These are phyloP conservation scores for Drosophila flavopinicola DNA, from an alignment of 2,888 invertebrate genomes.

Conservation along the genomic window DNA sequence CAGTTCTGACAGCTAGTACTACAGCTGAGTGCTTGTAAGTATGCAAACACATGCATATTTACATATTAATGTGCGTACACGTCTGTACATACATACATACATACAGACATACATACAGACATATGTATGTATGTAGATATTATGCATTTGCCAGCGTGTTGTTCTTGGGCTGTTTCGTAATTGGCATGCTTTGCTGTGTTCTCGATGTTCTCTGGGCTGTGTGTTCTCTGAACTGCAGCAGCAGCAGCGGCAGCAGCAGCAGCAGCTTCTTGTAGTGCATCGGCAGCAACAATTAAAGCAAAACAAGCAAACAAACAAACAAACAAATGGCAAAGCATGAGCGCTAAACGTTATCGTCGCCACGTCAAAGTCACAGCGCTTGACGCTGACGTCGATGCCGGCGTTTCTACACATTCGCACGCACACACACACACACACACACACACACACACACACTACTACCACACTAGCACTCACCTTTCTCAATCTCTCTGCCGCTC, in stretches of 20 bases:
- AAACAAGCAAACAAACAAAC: slow-evolving; percentile 24
- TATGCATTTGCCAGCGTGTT: slow-evolving; percentile 8
- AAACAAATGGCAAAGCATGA: slow-evolving; percentile 31
- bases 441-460: too few relatives aligned
- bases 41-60: background rate
- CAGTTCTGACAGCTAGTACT: slow-evolving; percentile 19
- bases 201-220: too few relatives aligned
- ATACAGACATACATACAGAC: too few relatives aligned
- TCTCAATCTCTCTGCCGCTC: slow-evolving; percentile 8
- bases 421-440: too few relatives aligned
- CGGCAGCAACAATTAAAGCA: slow-evolving; percentile 32
- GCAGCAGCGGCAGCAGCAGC: too few relatives aligned
- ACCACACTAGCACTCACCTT: too few relatives aligned
- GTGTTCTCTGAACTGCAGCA: slow-evolving; percentile 29
- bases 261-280: slow-evolving; percentile 39
- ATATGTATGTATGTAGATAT: background rate
- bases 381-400: slow-evolving; percentile 62
- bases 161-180: slow-evolving; percentile 64
- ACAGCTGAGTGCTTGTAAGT: slow-evolving; percentile 4
- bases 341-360: slow-evolving; percentile 59
- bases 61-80: background rate
- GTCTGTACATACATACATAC: background rate
- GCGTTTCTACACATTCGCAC: slow-evolving; percentile 34
- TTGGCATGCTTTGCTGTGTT: slow-evolving; percentile 36
- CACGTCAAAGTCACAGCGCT: slow-evolving; percentile 69